Percentiles rank a stretch among this genome's conserved stretches.
phyloP scores from a whole-genome alignment of 2,888 invertebrate genomes.

The Onchidella celtica region DNA sequence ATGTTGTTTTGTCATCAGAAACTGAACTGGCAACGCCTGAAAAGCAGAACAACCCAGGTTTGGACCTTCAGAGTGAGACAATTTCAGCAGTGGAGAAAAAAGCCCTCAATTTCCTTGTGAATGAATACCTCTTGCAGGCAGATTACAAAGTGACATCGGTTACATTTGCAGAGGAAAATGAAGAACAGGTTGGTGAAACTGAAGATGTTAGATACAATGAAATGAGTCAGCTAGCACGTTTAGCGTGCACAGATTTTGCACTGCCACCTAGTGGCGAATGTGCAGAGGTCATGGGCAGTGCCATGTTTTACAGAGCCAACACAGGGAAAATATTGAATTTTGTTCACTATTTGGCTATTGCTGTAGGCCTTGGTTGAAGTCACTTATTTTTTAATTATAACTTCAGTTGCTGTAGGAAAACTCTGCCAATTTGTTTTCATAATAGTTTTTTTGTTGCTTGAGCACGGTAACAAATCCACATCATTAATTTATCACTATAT shows the following conservation, averaged over 20 bases:
- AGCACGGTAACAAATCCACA: no score
- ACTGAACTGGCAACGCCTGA: conserved; percentile 66
- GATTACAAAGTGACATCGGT: conserved; percentile 93
- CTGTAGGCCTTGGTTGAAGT: no score
- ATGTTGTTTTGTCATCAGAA: conserved; percentile 63
- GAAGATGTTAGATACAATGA: no score
- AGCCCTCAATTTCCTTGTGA: conserved; percentile 91
- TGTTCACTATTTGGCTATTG: no score
- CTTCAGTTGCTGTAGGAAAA: no score
- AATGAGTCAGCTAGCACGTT: no score
- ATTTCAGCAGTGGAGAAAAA: conserved; percentile 91
- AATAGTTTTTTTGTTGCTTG: neutral
- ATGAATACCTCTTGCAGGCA: conserved; percentile 90
- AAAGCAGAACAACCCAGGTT: conserved; percentile 49
- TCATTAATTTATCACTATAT: no score
- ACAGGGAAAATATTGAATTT: no score
- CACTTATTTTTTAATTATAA: no score
- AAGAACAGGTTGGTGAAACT: conserved; percentile 86
- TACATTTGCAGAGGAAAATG: conserved; percentile 94
- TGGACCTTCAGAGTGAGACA: conserved; percentile 67
- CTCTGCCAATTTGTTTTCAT: neutral
- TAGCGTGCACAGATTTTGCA: no score
- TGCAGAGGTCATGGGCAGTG: neutral
- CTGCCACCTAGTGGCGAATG: no score
- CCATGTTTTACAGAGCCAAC: no score